Conservation (phyloP, 1,140 invertebrate genomes). For the Dendrolimus punctatus region DNA sequence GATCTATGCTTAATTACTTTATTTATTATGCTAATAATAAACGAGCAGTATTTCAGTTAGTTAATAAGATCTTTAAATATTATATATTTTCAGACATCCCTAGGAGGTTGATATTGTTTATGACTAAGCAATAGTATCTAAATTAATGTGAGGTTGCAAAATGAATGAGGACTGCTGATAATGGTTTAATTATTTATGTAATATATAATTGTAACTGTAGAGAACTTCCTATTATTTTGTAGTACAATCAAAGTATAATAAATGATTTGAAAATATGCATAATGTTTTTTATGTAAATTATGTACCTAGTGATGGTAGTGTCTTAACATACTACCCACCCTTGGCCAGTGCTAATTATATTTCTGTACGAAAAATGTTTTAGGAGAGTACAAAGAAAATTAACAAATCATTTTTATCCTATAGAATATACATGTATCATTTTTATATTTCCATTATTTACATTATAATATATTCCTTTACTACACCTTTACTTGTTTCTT, state of each 20-base stretch:
- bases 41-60: conserved; percentile 66
- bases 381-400: too few species aligned
- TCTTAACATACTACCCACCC: too few species aligned
- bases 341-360: too few species aligned
- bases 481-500: too few species aligned
- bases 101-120: conserved; percentile 22
- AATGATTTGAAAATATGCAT: conserved; percentile 19
- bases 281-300: too few species aligned
- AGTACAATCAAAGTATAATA: conserved; percentile 70
- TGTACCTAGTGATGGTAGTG: too few species aligned
- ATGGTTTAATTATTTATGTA: conserved; percentile 68
- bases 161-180: conserved; percentile 44
- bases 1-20: conserved; percentile 23
- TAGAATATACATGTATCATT: too few species aligned
- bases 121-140: conserved; percentile 23
- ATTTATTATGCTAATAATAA: conserved; percentile 57
- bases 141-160: conserved; percentile 32
- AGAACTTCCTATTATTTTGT: conserved; percentile 71
- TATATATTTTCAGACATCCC: conserved; percentile 19
- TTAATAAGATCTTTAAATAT: conserved; percentile 35
- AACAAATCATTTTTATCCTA: too few species aligned
- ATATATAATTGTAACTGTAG: conserved; percentile 64
- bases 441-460: too few species aligned
- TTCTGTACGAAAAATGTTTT: too few species aligned
- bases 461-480: too few species aligned